Evolutionary conservation across 2,113 vertebrate genomes (phyloP).

Genomic region (Prunella fulvescens): DNA sequence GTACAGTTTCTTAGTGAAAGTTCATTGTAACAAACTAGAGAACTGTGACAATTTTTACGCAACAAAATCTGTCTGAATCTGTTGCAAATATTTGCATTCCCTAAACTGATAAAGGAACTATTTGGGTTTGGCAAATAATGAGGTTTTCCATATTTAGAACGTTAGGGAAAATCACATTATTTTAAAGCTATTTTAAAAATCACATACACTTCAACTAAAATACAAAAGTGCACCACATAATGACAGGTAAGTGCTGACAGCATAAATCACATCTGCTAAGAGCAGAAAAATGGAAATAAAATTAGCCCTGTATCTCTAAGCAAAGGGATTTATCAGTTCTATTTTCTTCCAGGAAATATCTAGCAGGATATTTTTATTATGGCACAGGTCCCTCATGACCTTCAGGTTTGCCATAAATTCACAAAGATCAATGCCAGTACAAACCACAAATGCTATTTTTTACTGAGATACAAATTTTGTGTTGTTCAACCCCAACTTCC

Average conservation of each 20-base stretch:
- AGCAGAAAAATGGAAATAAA: neutral
- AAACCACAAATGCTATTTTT: neutral
- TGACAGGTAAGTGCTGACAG: neutral
- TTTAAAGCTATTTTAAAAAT: neutral
- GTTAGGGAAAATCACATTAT: neutral
- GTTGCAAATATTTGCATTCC: neutral
- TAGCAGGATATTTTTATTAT: neutral
- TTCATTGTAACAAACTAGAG: neutral
- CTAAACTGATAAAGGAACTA: neutral
- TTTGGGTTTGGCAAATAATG: neutral
- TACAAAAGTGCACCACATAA: neutral
- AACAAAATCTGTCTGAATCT: neutral
- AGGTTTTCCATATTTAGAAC: neutral
- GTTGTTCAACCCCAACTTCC: neutral
- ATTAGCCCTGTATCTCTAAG: neutral
- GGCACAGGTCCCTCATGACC: neutral
- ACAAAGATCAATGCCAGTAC: neutral
- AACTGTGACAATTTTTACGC: neutral
- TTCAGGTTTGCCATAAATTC: neutral
- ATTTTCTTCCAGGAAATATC: neutral
- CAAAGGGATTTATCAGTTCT: neutral
- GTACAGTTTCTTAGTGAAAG: neutral
- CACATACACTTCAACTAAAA: neutral
- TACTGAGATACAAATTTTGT: neutral
- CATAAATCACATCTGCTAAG: neutral